phyloP scores from a whole-genome alignment of 2,113 vertebrate species.

The Megalops atlanticus region DNA sequence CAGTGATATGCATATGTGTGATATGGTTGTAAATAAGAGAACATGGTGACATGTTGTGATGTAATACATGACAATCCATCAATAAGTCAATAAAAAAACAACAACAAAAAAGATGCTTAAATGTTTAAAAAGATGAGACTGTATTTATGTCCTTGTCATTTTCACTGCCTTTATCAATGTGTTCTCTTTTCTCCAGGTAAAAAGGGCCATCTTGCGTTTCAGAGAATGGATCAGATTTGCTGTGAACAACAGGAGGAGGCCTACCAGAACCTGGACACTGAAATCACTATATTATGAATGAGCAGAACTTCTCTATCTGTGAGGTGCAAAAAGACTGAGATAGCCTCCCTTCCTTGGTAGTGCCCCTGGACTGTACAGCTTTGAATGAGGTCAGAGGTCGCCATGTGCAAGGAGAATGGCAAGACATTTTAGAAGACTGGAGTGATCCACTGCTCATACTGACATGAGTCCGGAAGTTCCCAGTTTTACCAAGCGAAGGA shows the following conservation, averaged over 20 bases:
- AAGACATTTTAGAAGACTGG: neutral
- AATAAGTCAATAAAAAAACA: no score
- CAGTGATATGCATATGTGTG: no score
- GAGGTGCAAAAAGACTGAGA: no score
- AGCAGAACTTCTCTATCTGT: neutral
- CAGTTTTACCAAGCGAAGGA: constrained; percentile 33
- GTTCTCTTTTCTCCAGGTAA: constrained; percentile 55
- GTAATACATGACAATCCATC: no score
- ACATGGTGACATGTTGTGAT: no score
- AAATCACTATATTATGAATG: constrained; percentile 68
- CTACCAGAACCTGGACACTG: constrained; percentile 69
- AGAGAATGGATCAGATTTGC: constrained; percentile 69
- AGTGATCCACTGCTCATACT: neutral
- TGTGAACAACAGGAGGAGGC: constrained; percentile 66
- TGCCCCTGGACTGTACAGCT: neutral
- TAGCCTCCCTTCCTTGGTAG: neutral
- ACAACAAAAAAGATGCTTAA: no score
- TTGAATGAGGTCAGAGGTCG: neutral
- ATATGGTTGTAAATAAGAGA: no score
- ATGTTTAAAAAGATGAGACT: no score
- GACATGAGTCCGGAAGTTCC: neutral
- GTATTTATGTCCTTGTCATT: neutral
- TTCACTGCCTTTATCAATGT: neutral
- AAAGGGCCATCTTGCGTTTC: constrained; percentile 67
- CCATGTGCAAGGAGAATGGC: neutral